A percentile compares a stretch with the other conserved stretches of the same genome.
phyloP scores from a whole-genome alignment of 2,888 invertebrate species.

The Poecilus cupreus region DNA sequence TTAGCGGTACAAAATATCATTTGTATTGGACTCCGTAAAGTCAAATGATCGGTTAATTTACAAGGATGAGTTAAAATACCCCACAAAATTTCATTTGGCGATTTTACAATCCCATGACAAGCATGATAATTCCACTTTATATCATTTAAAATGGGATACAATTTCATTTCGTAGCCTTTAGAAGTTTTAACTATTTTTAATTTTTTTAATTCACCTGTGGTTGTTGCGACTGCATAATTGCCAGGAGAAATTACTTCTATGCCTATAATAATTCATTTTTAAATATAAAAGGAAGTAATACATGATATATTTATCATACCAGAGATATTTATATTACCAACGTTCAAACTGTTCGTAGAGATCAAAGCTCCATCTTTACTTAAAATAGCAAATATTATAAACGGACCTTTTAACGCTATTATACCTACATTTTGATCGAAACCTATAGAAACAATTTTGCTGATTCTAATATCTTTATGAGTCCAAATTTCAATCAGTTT shows the following conservation, averaged over 20 bases:
- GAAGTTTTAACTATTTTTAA: slow-evolving; percentile 66
- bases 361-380: slow-evolving; percentile 1
- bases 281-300: no score
- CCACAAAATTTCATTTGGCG: slow-evolving; percentile 67
- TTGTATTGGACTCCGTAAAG: slow-evolving; percentile 63
- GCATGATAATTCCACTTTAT: slow-evolving; percentile 66
- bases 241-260: slow-evolving; percentile 66
- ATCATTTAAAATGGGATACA: slow-evolving; percentile 66
- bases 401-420: slow-evolving; percentile 50
- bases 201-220: slow-evolving; percentile 67
- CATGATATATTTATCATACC: no score
- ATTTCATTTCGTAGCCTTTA: slow-evolving; percentile 65
- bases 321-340: slow-evolving; percentile 67
- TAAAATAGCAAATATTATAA: slow-evolving; percentile 41
- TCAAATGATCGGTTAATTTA: slow-evolving; percentile 60
- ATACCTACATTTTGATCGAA: slow-evolving; percentile 39
- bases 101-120: slow-evolving; percentile 67
- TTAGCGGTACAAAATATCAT: slow-evolving; percentile 67
- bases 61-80: slow-evolving; percentile 66
- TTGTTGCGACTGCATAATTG: slow-evolving; percentile 66
- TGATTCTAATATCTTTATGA: slow-evolving; percentile 62
- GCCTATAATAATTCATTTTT: slow-evolving; percentile 66
- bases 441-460: slow-evolving; percentile 32
- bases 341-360: slow-evolving; percentile 62
- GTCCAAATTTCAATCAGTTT: slow-evolving; percentile 62